Evolutionary conservation across 2,113 vertebrate species (phyloP).

Genomic region (Kryptolebias marmoratus): DNA sequence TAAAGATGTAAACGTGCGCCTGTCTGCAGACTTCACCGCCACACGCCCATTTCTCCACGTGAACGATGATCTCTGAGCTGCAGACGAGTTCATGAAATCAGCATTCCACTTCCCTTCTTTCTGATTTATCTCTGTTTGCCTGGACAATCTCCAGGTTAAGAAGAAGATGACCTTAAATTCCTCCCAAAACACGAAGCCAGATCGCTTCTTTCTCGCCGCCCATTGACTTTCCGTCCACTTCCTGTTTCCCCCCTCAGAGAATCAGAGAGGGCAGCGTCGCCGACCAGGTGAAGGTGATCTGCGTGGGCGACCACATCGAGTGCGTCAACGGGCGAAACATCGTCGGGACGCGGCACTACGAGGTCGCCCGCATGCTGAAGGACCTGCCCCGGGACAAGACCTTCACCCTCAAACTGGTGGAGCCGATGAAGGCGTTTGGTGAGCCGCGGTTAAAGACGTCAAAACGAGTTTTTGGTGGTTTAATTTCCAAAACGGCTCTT

Average conservation of each 20-base stretch:
- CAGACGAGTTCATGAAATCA: neutral
- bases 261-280: constrained; percentile 91
- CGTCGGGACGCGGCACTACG: constrained; percentile 87
- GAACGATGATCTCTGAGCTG: no score
- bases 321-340: constrained; percentile 90
- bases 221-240: neutral
- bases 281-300: constrained; percentile 87
- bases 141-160: neutral
- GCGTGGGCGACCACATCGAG: constrained; percentile 92
- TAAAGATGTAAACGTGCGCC: no score
- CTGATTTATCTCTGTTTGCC: neutral
- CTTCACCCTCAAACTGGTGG: constrained; percentile 90
- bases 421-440: constrained; percentile 97
- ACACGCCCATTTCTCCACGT: no score
- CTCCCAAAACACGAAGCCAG: no score
- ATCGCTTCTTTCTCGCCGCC: no score
- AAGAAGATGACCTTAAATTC: neutral
- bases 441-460: constrained; percentile 40
- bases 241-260: constrained; percentile 73
- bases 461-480: neutral
- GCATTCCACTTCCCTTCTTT: neutral
- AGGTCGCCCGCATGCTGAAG: constrained; percentile 94
- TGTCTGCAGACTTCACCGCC: no score
- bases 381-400: constrained; percentile 85
- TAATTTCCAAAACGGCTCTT: no score